Conservation (phyloP, 2,888 invertebrate species). For the Chaitophorus viminalis region DNA sequence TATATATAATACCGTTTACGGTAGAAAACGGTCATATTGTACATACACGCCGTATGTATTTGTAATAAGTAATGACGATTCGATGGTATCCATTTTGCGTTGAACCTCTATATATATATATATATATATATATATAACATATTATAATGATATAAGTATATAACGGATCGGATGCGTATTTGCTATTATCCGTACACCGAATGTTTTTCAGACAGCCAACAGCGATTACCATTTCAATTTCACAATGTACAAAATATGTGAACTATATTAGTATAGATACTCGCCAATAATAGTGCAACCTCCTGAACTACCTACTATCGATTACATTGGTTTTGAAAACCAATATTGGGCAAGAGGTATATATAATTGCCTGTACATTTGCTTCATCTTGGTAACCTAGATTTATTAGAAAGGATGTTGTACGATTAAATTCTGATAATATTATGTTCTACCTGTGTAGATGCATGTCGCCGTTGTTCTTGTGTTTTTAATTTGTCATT, state of each 20-base stretch:
- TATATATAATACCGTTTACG: not conserved
- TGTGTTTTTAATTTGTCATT: not conserved
- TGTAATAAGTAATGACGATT: not conserved
- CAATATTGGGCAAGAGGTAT: not conserved
- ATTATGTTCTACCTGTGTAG: not conserved
- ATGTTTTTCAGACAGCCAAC: not conserved
- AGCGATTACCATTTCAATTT: not conserved
- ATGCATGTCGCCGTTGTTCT: not conserved
- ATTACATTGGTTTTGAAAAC: not conserved
- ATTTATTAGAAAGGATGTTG: not conserved
- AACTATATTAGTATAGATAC: not conserved
- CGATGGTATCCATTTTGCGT: not conserved
- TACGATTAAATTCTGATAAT: not conserved
- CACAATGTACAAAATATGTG: not conserved
- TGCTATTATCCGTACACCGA: too few relatives aligned
- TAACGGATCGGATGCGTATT: too few relatives aligned
- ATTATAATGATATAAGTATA: too few relatives aligned
- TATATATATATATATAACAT: too few relatives aligned
- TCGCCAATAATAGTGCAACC: not conserved
- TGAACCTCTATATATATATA: too few relatives aligned
- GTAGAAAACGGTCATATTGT: not conserved
- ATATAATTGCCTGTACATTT: not conserved
- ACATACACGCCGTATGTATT: not conserved
- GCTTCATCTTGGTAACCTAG: not conserved
- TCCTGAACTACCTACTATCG: not conserved